Conservation (phyloP, 23 tunicate genomes). For the Trididemnum clinides region DNA sequence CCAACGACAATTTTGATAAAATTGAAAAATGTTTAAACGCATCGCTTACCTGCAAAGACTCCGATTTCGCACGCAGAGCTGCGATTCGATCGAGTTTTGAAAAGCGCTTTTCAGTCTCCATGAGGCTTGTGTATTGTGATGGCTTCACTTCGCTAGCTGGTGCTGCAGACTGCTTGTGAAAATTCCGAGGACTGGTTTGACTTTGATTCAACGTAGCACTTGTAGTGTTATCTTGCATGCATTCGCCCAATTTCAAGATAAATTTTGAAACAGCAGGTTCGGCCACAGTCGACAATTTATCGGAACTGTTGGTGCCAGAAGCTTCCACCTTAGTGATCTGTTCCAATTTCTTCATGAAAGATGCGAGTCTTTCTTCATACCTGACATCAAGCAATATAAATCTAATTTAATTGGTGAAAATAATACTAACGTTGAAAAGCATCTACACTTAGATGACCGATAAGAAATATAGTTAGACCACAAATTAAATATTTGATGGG, state of each 20-base stretch:
- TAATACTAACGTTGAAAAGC: too few relatives aligned
- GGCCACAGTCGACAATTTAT: background rate
- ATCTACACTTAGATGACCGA: too few relatives aligned
- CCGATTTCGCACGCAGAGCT: conserved; percentile 71
- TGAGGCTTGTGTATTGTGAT: background rate
- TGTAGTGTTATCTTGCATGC: conserved; percentile 56
- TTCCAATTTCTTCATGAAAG: conserved; percentile 36
- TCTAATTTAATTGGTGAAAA: too few relatives aligned
- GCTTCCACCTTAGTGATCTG: background rate
- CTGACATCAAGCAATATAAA: too few relatives aligned
- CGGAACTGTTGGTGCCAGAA: background rate
- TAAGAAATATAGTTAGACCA: too few relatives aligned
- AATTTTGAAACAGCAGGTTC: conserved; percentile 50
- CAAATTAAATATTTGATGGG: too few relatives aligned
- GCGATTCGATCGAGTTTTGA: conserved; percentile 47
- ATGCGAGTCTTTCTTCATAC: conserved; percentile 21
- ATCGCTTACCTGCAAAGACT: conserved; percentile 55
- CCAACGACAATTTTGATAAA: too few relatives aligned
- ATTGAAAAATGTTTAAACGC: background rate
- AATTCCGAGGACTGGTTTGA: background rate
- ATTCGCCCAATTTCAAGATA: conserved; percentile 64
- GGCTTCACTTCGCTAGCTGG: background rate
- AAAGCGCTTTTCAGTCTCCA: background rate
- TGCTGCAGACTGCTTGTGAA: background rate
- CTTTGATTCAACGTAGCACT: too few relatives aligned